phyloP scores from a whole-genome alignment of 1,140 invertebrate genomes.

The Drosophila repletoides region DNA sequence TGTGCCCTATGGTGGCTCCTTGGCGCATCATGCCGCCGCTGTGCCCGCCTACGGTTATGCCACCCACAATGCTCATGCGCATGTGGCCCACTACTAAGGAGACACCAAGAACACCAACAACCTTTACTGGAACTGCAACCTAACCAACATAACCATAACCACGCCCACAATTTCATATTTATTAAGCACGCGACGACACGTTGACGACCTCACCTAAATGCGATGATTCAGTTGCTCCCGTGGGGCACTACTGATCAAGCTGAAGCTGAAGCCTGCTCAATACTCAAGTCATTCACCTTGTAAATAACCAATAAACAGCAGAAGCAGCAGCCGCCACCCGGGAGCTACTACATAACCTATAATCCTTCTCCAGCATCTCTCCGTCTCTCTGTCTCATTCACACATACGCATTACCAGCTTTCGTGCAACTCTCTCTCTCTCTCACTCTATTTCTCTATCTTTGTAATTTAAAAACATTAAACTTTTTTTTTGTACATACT shows the following conservation, averaged over 20 bases:
- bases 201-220: conserved; percentile 59
- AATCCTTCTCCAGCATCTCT: conserved; percentile 7
- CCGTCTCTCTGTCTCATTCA: conserved; percentile 19
- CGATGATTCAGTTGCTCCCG: too few species aligned
- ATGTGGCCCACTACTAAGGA: conserved; percentile 73
- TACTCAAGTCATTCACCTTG: conserved; percentile 85
- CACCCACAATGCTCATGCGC: conserved; percentile 72
- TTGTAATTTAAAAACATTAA: conserved; percentile 47
- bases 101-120: background rate
- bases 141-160: conserved; percentile 84
- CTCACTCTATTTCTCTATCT: too few species aligned
- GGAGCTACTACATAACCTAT: background rate
- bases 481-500: conserved; percentile 64
- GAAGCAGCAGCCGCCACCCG: background rate
- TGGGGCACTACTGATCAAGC: conserved; percentile 97
- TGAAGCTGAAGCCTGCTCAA: conserved; percentile 87
- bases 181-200: conserved; percentile 93
- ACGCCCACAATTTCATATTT: conserved; percentile 91
- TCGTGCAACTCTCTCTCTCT: conserved; percentile 65
- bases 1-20: conserved; percentile 57
- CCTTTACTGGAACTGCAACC: conserved; percentile 1
- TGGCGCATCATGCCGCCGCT: conserved; percentile 73
- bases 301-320: conserved; percentile 36
- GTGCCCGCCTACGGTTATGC: conserved; percentile 67
- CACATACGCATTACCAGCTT: conserved; percentile 48